Evolutionary conservation across 2,888 invertebrate genomes (phyloP).

Genomic region (Philaethria dido): DNA sequence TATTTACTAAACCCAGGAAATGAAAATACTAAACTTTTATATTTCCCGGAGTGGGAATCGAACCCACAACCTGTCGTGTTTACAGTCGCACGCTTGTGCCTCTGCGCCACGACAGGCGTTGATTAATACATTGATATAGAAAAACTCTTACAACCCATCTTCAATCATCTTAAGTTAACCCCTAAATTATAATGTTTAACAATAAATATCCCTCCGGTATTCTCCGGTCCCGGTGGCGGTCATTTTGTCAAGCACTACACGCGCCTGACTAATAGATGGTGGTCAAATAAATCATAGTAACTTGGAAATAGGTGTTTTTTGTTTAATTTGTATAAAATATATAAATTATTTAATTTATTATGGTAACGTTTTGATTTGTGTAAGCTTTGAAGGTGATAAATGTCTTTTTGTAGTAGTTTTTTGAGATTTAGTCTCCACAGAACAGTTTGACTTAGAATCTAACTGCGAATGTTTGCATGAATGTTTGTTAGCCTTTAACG

Average conservation of each 20-base stretch:
- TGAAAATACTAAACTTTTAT: no score
- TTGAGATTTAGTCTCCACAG: no score
- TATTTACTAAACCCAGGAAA: no score
- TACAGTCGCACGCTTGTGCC: no score
- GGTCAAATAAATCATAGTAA: constrained; percentile 39
- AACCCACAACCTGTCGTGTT: no score
- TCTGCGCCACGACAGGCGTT: no score
- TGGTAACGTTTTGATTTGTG: constrained; percentile 45
- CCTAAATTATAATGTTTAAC: constrained; percentile 20
- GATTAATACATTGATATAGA: background rate
- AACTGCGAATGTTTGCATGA: no score
- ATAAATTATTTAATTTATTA: constrained; percentile 65
- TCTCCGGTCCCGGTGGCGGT: constrained; percentile 30
- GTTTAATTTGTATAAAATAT: constrained; percentile 14
- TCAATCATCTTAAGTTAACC: constrained; percentile 21
- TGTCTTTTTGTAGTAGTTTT: no score
- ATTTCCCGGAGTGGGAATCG: no score
- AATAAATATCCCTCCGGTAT: constrained; percentile 35
- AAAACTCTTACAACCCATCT: no score
- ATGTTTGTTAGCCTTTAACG: no score
- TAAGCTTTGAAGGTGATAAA: background rate
- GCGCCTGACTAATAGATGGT: constrained; percentile 37
- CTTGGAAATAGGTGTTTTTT: constrained; percentile 24
- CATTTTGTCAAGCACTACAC: constrained; percentile 39
- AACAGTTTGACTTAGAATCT: no score